Evolutionary conservation across 1,140 invertebrate genomes (phyloP), one percentile per base, ranked within the genome.

Genomic region (Leguminivora glycinivorella): DNA sequence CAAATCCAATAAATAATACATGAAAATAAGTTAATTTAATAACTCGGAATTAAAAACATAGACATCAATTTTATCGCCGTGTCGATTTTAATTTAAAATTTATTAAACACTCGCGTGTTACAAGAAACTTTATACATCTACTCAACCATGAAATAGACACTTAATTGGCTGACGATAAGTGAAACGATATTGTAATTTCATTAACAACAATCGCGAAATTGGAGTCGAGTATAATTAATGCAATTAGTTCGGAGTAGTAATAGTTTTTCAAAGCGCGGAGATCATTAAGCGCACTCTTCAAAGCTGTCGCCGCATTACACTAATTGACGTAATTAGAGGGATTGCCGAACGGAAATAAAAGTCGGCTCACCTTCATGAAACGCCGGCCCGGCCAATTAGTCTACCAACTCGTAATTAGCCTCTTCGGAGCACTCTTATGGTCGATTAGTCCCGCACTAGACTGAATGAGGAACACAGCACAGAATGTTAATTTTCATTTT

Each of bases 321-420:
- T 91, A 91, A 91, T 91, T 90, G 89, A 90, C 82, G 88, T 87
- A 91, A 91, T 91, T 91, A 91, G 88, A 91, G 88, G 87, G 89
- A 91, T 90, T 89, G 88, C 83, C 84, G 86, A 89, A 91, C 88
- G 87, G 88, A 91, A 91, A 90, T 89, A 91, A 91, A 90, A 90
- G 86, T 87, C 84, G 83, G 83, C 88, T 90, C 85, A 91, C 89
- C 89, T 91, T 91, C 89, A 91, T 91, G 88, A 90, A 91, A 88
- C 85, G 87, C 83, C 87, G 87, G 87, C 83, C 81, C 84, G 79
- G 81, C 84, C 87, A 90, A 91, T 91, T 90, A 91, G 89, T 82
- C 85, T 87, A 85, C 82, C 79, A 72, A 77, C 83, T 85, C 75
- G 82, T 90, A 90, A 91, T 91, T 90, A 89, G 83, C 82, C 83